These are phyloP conservation scores for Danio tinwini DNA, from an alignment of 2,797 vertebrate species.

Conservation along the genomic window DNA sequence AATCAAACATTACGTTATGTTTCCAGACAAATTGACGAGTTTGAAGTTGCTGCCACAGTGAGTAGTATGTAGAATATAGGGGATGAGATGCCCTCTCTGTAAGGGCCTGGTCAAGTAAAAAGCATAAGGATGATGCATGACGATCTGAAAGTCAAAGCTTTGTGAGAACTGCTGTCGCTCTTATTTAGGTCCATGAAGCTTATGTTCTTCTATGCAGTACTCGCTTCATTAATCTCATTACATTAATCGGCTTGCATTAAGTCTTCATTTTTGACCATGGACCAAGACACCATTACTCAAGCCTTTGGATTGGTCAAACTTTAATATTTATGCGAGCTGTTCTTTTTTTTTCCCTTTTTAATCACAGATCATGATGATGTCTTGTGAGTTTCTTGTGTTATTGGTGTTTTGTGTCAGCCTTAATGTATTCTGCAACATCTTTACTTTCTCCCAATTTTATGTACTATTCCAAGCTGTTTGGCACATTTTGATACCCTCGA, in stretches of 20 bases:
- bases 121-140: background rate
- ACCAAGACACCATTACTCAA: constrained; percentile 4
- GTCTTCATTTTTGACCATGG: constrained; percentile 17
- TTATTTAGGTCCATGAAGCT: background rate
- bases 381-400: background rate
- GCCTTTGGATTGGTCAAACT: constrained; percentile 4
- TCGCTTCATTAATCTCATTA: background rate
- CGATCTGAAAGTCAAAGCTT: background rate
- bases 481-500: constrained; percentile 3
- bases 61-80: background rate
- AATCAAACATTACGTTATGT: background rate
- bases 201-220: constrained; percentile 25
- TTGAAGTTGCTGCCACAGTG: background rate
- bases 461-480: background rate
- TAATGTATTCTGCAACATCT: constrained; percentile 15
- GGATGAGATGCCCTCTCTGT: constrained; percentile 1
- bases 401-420: constrained; percentile 33
- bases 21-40: background rate
- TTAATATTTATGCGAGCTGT: constrained; percentile 10
- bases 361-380: background rate
- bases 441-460: background rate
- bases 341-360: constrained; percentile 1
- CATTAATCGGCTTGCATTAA: constrained; percentile 15
- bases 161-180: background rate
- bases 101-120: background rate